Conservation (phyloP, 2,797 vertebrate species). For the Chiloscyllium punctatum region DNA sequence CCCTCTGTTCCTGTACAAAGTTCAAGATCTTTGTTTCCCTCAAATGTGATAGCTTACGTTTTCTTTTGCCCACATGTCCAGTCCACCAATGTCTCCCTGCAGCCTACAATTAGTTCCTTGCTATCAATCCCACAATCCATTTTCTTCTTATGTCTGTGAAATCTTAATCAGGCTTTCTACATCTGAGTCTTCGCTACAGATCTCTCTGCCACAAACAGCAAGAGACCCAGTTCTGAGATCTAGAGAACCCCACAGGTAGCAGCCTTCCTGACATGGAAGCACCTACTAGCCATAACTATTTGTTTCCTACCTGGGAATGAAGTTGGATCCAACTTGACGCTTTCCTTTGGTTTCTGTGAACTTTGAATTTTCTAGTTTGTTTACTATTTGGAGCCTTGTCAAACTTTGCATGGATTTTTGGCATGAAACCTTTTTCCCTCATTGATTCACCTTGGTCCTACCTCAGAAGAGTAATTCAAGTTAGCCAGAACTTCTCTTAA, state of each 20-base stretch:
- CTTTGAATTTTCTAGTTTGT: background rate
- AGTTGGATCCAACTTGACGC: no score
- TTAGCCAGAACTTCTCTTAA: background rate
- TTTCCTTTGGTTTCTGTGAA: background rate
- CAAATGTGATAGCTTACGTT: no score
- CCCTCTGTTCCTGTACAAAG: no score
- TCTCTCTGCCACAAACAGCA: background rate
- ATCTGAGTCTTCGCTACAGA: background rate
- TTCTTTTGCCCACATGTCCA: no score
- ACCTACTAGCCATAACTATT: background rate
- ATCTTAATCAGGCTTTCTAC: background rate
- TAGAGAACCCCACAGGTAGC: background rate
- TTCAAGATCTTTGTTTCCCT: no score
- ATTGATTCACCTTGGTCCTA: background rate
- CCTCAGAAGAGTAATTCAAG: background rate
- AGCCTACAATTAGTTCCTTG: no score
- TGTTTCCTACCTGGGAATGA: background rate
- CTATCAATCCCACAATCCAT: no score
- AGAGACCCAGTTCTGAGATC: background rate
- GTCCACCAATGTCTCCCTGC: no score
- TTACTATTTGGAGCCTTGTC: background rate
- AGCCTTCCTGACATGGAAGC: background rate
- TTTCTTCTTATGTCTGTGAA: background rate
- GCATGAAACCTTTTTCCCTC: background rate
- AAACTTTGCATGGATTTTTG: background rate